Percentiles rank a stretch among this genome's conserved stretches.
phyloP scores from a whole-genome alignment of 2,797 vertebrate genomes.

The Arctocebus calabarensis region DNA sequence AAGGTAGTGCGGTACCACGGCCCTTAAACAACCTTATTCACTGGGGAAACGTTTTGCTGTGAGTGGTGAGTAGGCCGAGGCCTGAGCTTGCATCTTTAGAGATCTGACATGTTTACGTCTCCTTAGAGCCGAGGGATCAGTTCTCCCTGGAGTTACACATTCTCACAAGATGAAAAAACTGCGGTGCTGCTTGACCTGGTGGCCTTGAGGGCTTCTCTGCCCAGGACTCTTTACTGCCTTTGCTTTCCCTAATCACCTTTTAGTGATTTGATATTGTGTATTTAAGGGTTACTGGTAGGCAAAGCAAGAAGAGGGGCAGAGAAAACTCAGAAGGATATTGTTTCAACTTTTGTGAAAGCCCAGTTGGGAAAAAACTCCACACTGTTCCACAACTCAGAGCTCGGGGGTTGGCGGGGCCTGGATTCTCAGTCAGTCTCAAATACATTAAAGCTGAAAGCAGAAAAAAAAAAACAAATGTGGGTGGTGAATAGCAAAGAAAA shows the following conservation, averaged over 20 bases:
- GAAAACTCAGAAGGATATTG: not conserved
- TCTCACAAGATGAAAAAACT: not conserved
- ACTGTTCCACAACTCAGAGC: not conserved
- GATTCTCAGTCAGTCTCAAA: not conserved
- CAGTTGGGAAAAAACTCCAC: not conserved
- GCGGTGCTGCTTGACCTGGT: not conserved
- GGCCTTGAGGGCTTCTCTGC: not conserved
- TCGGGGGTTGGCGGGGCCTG: not conserved
- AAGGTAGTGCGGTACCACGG: rapidly evolving
- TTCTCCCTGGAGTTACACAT: not conserved
- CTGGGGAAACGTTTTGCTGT: not conserved
- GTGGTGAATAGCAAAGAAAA: not conserved
- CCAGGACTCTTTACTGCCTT: not conserved
- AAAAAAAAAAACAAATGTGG: not conserved
- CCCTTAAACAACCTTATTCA: not conserved
- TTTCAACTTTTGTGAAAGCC: not conserved
- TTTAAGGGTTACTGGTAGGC: not conserved
- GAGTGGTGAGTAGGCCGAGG: not conserved
- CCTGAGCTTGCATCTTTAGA: not conserved
- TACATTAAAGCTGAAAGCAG: not conserved
- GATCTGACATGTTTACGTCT: not conserved
- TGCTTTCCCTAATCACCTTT: not conserved
- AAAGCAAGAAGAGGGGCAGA: not conserved
- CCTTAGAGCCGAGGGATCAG: not conserved
- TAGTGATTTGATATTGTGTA: not conserved